A percentile compares a stretch with the other conserved stretches of the same genome.
These are phyloP conservation scores for Drosophila santomea DNA, from an alignment of 1,140 invertebrate species.

Conservation along the genomic window DNA sequence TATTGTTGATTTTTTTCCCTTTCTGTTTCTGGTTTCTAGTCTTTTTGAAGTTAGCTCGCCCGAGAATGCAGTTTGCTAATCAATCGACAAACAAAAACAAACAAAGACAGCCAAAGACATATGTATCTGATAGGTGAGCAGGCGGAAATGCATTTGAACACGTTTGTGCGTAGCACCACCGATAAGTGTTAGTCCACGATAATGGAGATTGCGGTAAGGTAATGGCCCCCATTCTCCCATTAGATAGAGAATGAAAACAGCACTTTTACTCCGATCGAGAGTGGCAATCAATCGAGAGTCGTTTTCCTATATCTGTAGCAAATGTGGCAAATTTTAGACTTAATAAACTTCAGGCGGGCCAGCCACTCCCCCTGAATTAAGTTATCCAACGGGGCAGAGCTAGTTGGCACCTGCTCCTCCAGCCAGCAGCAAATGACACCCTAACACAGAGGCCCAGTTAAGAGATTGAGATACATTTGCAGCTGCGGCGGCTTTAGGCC, in stretches of 20 bases:
- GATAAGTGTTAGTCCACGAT: constrained; percentile 49
- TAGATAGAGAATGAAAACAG: constrained; percentile 54
- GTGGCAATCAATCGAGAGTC: constrained; percentile 66
- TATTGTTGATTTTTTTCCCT: constrained; percentile 4
- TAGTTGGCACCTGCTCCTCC: constrained; percentile 40
- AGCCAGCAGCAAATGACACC: constrained; percentile 57
- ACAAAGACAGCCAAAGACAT: constrained; percentile 24
- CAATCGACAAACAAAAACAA: constrained; percentile 53
- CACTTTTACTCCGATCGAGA: constrained; percentile 66
- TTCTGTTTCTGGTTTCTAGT: constrained; percentile 29
- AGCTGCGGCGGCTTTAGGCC: constrained; percentile 12
- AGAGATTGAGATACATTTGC: constrained; percentile 15
- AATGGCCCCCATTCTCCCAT: constrained; percentile 50
- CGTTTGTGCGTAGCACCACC: constrained; percentile 68
- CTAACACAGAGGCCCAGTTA: constrained; percentile 70
- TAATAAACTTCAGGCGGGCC: constrained; percentile 14
- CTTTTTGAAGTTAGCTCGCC: constrained; percentile 34
- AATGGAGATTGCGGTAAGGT: constrained; percentile 31
- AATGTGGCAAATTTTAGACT: not conserved
- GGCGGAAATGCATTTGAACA: constrained; percentile 80
- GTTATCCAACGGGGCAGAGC: constrained; percentile 35
- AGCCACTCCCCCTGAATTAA: constrained; percentile 19
- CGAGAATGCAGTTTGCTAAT: constrained; percentile 52
- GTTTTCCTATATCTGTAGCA: not conserved
- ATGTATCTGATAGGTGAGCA: constrained; percentile 46